Evolutionary conservation across 2,888 invertebrate species (phyloP), one percentile per base, ranked within the genome.

Genomic region (Drosophila yooni): DNA sequence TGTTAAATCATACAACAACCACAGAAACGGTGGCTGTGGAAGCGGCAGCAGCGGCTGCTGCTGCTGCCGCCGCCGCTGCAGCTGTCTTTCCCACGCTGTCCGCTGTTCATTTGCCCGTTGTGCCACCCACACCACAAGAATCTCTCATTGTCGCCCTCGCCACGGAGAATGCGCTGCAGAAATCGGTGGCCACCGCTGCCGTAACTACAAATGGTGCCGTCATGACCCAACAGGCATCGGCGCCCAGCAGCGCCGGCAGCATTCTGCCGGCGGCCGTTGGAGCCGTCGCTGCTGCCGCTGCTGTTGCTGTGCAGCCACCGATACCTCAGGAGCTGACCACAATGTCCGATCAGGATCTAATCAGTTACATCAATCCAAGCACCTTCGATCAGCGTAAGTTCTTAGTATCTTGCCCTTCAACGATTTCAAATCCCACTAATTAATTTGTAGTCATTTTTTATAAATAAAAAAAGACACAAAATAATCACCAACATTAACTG

Each of bases 331-430:
- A 96, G 54, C 94, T 97, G 82, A 96, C 96, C 13, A 95, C 96
- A 88, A 97, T 98, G 96, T 97, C 97, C 76, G 97, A 97, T 93
- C 96, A 96, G 93, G 97, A 98, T 94, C 94, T 98, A 83, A 95
- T 98, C 83, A 97, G 96, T 92, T 97, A 97, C 93, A 97, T 98
- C 83, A 97, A 97, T 94, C 97, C 97, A 59, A 96, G 96, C 94
- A 97, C 97, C 93, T 97, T 98, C 93, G 97, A 97, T 94, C 96
- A 96, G 94, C 95, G 96, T 96, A 94, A 94, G 94, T 88, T 40
- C 11, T 4, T 3, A 33, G 31, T 31, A 2, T 31, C 7, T 15
- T 11, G 11, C 40, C 40, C 31, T 8, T 31, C 31, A 31, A 31
- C 31, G 8, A 31, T 31, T 31, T 2, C 31, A 31, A 31, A 31